Evolutionary conservation across 1,140 invertebrate species (phyloP), one percentile per base, ranked within the genome.

Genomic region (Venustaconcha ellipsiformis): DNA sequence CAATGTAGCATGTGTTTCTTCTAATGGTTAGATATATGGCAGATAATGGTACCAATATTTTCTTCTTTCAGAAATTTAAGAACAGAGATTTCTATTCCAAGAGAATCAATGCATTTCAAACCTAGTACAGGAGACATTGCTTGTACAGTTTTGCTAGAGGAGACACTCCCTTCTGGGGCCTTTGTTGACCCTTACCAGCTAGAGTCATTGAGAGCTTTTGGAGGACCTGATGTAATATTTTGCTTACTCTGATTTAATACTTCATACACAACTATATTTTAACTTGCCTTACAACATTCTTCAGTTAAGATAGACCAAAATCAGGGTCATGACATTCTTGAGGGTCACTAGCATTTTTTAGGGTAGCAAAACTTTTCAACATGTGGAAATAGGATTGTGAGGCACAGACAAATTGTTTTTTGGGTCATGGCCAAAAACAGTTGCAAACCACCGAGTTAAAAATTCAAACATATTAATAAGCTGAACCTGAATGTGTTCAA

Each of bases 141-240:
- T 15, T 76, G 74, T 26, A 55, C 14, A 14, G 26, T 76, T 11
- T 17, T 76, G 63, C 71, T 76, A 26, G 60, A 57, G 55, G 68
- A 76, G 55, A 67, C 63, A 2, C 11, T 76, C 58, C 74, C 74
- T n/a, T 65, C 74, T n/a, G 74, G 74, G 37, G 74, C 74, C 55
- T 76, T 70, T 60, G 23, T 76, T 17, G 74, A 76, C 59, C 56
- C 68, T 20, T 69, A 66, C 30, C 74, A 70, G 57, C 18, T 76
- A 55, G 55, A 76, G 18, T 59, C 67, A 15, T 26, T 70, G 13
- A 64, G 60, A 60, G 48, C 48, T 8, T 67, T 65, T 67, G 74
- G 67, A 15, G 74, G 74, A 11, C 62, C 67, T 26, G 63, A 76
- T 63, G 73, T 74, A 73, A 62, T 67, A 20, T 13, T n/a, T 60